Evolutionary conservation across 2,797 vertebrate genomes (phyloP).

Genomic region (Melanotaenia nigrans): DNA sequence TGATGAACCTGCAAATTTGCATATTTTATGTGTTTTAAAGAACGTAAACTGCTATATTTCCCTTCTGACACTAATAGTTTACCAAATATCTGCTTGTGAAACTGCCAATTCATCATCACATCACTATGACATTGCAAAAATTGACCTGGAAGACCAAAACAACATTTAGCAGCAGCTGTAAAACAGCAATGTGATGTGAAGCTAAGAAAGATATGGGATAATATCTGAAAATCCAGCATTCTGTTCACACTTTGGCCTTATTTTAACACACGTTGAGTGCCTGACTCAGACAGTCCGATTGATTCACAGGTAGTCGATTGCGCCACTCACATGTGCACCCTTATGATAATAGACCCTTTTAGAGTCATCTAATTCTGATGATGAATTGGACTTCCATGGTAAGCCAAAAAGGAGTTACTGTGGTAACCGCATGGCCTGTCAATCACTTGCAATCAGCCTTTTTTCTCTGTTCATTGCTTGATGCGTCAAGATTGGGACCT

Average conservation of each 20-base stretch:
- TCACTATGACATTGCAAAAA: conserved; percentile 35
- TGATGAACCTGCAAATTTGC: not conserved
- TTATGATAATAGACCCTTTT: conserved; percentile 82
- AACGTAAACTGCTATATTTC: not conserved
- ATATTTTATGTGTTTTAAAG: too few species aligned
- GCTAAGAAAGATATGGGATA: conserved; percentile 22
- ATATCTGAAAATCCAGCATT: conserved; percentile 39
- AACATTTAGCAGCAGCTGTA: conserved; percentile 6
- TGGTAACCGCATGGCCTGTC: conserved; percentile 85
- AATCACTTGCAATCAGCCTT: conserved; percentile 88
- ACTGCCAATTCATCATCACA: conserved; percentile 49
- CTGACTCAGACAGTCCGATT: conserved; percentile 68
- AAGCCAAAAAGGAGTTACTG: conserved; percentile 85
- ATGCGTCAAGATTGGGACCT: conserved; percentile 87
- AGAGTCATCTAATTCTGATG: conserved; percentile 83
- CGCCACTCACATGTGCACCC: conserved; percentile 71
- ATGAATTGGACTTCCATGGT: conserved; percentile 83
- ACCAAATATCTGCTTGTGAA: conserved; percentile 34
- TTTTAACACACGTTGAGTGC: conserved; percentile 64
- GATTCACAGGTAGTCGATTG: conserved; percentile 77
- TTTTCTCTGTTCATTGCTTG: conserved; percentile 84
- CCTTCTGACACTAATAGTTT: not conserved
- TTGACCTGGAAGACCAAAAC: conserved; percentile 36
- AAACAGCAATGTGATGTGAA: conserved; percentile 27
- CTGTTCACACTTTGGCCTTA: conserved; percentile 27